Evolutionary conservation across 1,140 invertebrate genomes (phyloP).

Genomic region (Euwallacea similis): DNA sequence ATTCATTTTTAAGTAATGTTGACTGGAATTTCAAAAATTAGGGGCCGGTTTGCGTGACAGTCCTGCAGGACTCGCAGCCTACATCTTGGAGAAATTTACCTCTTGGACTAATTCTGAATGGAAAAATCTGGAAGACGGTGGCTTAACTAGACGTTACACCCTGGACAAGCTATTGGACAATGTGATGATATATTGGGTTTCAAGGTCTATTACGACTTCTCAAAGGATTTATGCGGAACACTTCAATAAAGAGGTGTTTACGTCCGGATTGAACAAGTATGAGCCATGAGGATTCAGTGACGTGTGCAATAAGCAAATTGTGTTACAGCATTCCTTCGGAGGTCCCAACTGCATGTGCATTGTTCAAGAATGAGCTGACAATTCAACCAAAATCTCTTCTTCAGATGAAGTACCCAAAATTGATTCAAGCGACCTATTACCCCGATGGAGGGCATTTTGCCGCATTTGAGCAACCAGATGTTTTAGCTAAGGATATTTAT

Average conservation of each 20-base stretch:
- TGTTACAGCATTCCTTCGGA: conserved; percentile 62
- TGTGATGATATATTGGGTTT: conserved; percentile 77
- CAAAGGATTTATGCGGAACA: conserved; percentile 68
- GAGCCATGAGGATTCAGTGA: not conserved
- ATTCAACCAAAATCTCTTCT: conserved; percentile 63
- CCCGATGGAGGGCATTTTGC: conserved; percentile 82
- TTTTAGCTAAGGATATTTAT: conserved; percentile 66
- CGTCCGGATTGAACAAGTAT: conserved; percentile 8
- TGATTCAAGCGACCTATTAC: conserved; percentile 64
- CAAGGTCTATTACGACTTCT: conserved; percentile 67
- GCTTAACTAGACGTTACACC: conserved; percentile 63
- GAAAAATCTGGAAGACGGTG: conserved; percentile 67
- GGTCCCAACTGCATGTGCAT: conserved; percentile 67
- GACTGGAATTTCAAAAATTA: conserved; percentile 41
- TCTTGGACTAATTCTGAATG: conserved; percentile 70
- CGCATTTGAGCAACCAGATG: conserved; percentile 75
- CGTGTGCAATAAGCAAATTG: not conserved
- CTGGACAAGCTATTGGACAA: conserved; percentile 81
- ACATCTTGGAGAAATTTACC: conserved; percentile 86
- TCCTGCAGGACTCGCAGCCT: conserved; percentile 76
- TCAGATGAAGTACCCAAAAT: conserved; percentile 62
- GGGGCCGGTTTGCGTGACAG: conserved; percentile 66
- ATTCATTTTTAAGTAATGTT: conserved; percentile 3
- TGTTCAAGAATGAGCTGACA: conserved; percentile 65
- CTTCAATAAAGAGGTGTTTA: conserved; percentile 49